Conservation (phyloP, 1,140 invertebrate genomes). For the Campoletis sonorensis region DNA sequence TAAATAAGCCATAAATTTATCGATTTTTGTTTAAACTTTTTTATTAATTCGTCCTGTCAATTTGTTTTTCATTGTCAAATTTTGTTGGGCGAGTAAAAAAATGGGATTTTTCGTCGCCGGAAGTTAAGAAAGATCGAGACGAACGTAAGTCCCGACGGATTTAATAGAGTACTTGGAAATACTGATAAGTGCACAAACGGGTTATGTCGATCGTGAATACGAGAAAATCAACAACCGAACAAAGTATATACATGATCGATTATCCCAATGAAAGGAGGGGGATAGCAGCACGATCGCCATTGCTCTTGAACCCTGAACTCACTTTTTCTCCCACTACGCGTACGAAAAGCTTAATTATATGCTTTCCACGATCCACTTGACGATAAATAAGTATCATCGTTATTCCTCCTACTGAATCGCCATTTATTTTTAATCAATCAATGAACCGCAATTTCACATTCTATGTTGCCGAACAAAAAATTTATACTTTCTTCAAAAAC, state of each 20-base stretch:
- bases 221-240: neutral
- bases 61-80: neutral
- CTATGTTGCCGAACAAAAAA: neutral
- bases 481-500: neutral
- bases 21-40: no score
- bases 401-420: neutral
- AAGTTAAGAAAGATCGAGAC: neutral
- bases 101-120: neutral
- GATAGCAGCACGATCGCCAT: neutral
- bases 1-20: no score
- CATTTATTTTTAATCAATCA: neutral
- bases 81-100: neutral
- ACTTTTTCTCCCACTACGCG: constrained; percentile 2
- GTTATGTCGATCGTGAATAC: neutral
- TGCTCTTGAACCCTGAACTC: constrained; percentile 54
- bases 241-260: neutral
- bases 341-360: constrained; percentile 13
- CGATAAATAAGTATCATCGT: constrained; percentile 16
- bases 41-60: no score
- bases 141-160: neutral
- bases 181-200: neutral
- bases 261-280: neutral
- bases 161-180: neutral
- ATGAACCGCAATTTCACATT: neutral
- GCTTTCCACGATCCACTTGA: constrained; percentile 5